These are phyloP conservation scores for Panagrolaimus sp. DNA, from an alignment of 1,140 invertebrate species.

Conservation along the genomic window DNA sequence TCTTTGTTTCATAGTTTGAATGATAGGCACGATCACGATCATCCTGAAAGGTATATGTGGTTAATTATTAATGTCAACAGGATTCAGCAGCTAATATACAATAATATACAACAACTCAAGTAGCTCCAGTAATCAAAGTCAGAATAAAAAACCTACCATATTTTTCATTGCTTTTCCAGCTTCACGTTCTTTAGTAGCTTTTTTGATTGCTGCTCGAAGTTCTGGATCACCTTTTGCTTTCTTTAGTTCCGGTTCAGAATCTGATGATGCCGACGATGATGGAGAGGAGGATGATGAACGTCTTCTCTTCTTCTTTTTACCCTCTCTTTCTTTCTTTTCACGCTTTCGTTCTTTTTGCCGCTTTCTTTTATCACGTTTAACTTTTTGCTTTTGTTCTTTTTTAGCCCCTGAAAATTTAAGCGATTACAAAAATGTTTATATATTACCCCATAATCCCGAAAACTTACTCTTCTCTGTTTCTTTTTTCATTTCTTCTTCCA, in stretches of 20 bases:
- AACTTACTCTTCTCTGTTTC: constrained; percentile 24
- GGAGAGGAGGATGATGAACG: constrained; percentile 6
- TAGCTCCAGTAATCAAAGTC: background rate
- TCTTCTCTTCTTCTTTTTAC: constrained; percentile 9
- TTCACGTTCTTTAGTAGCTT: constrained; percentile 17
- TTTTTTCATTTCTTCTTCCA: constrained; percentile 13
- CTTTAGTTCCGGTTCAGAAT: constrained; percentile 4
- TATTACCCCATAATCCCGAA: too few relatives aligned
- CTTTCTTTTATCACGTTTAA: constrained; percentile 27
- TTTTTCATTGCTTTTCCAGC: constrained; percentile 7
- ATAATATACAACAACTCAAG: too few relatives aligned
- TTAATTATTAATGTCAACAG: too few relatives aligned
- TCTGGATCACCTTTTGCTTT: constrained; percentile 14
- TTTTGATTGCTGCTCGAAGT: constrained; percentile 27
- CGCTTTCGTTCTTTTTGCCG: constrained; percentile 30
- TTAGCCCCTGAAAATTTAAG: constrained; percentile 23
- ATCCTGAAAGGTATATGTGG: constrained; percentile 14
- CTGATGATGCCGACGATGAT: constrained; percentile 19
- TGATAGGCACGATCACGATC: constrained; percentile 31
- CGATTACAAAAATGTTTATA: background rate
- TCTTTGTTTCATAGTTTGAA: constrained; percentile 27
- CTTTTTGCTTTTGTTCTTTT: constrained; percentile 26
- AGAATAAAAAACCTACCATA: constrained; percentile 2
- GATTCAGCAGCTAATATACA: too few relatives aligned
- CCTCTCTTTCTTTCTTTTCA: constrained; percentile 1